Evolutionary conservation across 2,113 vertebrate species (phyloP).

Genomic region (Atherinomorus stipes): DNA sequence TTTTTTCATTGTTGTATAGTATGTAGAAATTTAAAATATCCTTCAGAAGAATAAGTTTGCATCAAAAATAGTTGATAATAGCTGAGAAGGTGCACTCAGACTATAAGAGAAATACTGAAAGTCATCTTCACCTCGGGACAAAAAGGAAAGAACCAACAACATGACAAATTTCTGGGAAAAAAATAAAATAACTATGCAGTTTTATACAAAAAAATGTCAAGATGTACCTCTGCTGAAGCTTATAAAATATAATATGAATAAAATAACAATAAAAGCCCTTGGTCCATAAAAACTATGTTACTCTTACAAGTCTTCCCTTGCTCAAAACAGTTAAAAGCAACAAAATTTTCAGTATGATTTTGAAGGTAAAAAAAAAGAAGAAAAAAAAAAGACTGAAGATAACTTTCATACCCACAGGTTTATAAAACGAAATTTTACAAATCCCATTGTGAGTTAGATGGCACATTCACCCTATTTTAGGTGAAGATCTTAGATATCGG

Average conservation of each 20-base stretch:
- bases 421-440: constrained; percentile 78
- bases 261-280: constrained; percentile 86
- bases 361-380: constrained; percentile 24
- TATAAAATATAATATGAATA: constrained; percentile 89
- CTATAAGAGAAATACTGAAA: constrained; percentile 6
- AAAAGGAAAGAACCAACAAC: constrained; percentile 65
- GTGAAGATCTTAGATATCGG: constrained; percentile 4
- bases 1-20: background rate
- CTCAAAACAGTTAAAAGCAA: constrained; percentile 82
- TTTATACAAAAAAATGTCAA: constrained; percentile 91
- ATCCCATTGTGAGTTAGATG: constrained; percentile 54
- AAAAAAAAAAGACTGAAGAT: constrained; percentile 30
- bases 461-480: constrained; percentile 16
- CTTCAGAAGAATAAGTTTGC: background rate
- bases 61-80: background rate
- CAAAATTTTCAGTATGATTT: constrained; percentile 76
- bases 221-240: constrained; percentile 97
- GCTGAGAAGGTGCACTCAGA: constrained; percentile 6
- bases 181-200: constrained; percentile 86
- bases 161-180: constrained; percentile 89
- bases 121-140: constrained; percentile 28
- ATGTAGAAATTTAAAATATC: background rate
- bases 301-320: constrained; percentile 75
- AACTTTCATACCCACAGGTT: constrained; percentile 76
- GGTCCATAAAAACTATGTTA: constrained; percentile 95